Conservation (phyloP, 1,140 invertebrate species). For the Colletes gigas region DNA sequence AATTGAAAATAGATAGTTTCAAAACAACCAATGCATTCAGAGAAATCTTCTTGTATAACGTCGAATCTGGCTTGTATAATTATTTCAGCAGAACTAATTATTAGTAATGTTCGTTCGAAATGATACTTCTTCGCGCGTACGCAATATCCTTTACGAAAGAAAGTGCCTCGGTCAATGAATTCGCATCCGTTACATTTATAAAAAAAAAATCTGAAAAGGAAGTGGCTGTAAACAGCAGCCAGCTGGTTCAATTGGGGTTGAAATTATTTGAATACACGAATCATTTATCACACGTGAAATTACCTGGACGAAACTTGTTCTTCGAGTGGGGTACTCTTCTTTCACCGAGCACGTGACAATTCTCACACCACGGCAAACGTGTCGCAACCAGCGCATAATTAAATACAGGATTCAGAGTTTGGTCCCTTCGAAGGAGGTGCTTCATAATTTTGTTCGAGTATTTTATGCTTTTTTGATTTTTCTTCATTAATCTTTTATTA, state of each 20-base stretch:
- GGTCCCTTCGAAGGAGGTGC: background rate
- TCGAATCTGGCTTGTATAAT: too few relatives aligned
- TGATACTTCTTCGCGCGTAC: background rate
- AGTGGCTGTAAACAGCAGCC: slow-evolving; percentile 18
- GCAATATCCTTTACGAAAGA: background rate
- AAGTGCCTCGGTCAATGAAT: slow-evolving; percentile 34
- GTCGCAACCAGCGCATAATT: slow-evolving; percentile 18
- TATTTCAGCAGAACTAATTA: too few relatives aligned
- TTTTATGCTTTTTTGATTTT: background rate
- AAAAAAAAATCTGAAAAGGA: slow-evolving; percentile 57
- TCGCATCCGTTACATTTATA: slow-evolving; percentile 72
- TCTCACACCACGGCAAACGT: slow-evolving; percentile 29
- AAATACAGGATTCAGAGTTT: slow-evolving; percentile 25
- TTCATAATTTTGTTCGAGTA: background rate
- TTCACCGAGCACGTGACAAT: slow-evolving; percentile 45
- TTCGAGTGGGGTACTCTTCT: slow-evolving; percentile 73
- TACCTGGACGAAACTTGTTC: slow-evolving; percentile 72
- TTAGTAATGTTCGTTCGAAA: too few relatives aligned
- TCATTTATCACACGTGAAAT: slow-evolving; percentile 78
- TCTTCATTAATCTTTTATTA: too few relatives aligned
- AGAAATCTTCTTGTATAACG: too few relatives aligned
- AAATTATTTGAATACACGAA: slow-evolving; percentile 78
- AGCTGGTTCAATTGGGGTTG: slow-evolving; percentile 74
- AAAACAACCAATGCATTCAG: too few relatives aligned
- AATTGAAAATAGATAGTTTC: too few relatives aligned